phyloP scores from a whole-genome alignment of 1,140 invertebrate genomes.

The Drosophila santomea region DNA sequence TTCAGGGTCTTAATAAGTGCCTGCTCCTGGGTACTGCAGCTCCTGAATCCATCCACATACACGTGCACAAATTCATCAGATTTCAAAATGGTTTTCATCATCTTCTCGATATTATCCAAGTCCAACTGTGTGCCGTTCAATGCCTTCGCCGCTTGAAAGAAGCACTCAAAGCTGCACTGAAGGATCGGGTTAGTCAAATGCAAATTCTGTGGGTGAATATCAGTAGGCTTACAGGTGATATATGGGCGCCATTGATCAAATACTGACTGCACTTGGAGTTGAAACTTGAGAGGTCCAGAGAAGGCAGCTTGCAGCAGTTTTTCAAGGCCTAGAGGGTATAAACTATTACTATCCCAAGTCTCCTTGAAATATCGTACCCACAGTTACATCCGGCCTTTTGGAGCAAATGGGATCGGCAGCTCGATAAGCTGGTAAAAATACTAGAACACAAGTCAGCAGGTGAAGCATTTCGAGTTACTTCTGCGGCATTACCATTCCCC shows the following conservation, averaged over 20 bases:
- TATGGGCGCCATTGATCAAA: constrained; percentile 24
- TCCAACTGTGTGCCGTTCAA: constrained; percentile 45
- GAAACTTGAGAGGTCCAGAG: constrained; percentile 11
- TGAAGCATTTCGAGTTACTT: constrained; percentile 24
- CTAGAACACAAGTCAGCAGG: constrained; percentile 8
- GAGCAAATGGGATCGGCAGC: constrained; percentile 21
- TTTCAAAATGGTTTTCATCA: constrained; percentile 30
- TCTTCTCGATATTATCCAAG: constrained; percentile 32
- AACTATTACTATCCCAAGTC: background rate
- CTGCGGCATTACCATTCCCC: background rate
- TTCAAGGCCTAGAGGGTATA: constrained; percentile 14
- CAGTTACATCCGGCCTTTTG: constrained; percentile 27
- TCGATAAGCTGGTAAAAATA: background rate
- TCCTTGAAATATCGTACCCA: constrained; percentile 4
- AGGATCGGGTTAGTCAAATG: background rate
- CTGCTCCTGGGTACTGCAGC: constrained; percentile 34
- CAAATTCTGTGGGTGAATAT: background rate
- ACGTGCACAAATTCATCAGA: constrained; percentile 11
- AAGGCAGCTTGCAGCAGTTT: constrained; percentile 43
- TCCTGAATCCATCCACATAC: constrained; percentile 35
- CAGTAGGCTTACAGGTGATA: constrained; percentile 32
- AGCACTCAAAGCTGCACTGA: constrained; percentile 56
- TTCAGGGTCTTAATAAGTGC: constrained; percentile 37
- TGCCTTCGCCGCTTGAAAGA: constrained; percentile 22
- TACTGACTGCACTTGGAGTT: constrained; percentile 39